phyloP scores from a whole-genome alignment of 2,797 vertebrate genomes.

The Synanceia verrucosa region DNA sequence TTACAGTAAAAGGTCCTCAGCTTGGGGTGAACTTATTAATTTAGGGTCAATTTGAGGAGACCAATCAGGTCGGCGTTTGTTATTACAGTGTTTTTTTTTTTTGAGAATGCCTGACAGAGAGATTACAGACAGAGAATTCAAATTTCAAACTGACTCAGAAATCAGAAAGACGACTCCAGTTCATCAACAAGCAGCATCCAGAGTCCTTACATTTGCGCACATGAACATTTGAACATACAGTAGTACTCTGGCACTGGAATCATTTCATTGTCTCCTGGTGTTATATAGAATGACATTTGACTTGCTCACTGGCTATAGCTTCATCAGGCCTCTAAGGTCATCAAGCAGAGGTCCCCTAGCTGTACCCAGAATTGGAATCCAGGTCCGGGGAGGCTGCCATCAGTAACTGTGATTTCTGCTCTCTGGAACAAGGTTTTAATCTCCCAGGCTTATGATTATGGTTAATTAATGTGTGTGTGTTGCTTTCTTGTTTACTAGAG shows the following conservation, averaged over 20 bases:
- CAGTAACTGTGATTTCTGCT: background rate
- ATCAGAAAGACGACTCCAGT: background rate
- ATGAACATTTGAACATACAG: background rate
- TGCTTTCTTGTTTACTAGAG: no score
- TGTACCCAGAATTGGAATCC: background rate
- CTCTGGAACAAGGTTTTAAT: background rate
- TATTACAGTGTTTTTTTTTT: background rate
- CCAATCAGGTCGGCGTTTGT: background rate
- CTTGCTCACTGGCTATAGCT: background rate
- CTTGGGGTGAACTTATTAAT: background rate
- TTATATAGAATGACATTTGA: background rate
- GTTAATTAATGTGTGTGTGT: background rate
- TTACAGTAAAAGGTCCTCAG: background rate
- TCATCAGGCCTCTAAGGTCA: background rate
- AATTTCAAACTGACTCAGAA: background rate
- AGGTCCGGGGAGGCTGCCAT: background rate
- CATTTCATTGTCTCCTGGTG: background rate
- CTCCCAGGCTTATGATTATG: background rate
- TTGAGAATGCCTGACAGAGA: background rate
- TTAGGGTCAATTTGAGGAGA: background rate
- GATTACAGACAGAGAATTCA: background rate
- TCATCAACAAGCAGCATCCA: background rate
- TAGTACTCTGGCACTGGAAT: background rate
- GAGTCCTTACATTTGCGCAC: background rate
- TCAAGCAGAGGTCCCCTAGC: background rate